Evolutionary conservation across 2,888 invertebrate genomes (phyloP).

Genomic region (Drosophila tripunctata): DNA sequence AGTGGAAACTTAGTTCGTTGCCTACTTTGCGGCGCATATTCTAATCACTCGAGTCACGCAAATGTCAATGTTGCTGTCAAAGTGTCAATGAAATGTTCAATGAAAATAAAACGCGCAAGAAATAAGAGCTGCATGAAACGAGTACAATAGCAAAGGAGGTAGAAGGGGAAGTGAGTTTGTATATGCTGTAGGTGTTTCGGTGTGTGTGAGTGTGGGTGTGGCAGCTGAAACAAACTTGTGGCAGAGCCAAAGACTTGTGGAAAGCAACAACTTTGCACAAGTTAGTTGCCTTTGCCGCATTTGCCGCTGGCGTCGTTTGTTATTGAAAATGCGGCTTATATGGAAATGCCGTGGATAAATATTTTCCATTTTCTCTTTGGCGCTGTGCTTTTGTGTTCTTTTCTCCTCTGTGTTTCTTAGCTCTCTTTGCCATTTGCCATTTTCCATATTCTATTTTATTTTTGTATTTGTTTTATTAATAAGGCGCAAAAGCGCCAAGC

Average conservation of each 20-base stretch:
- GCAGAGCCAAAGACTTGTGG: conserved; percentile 56
- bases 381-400: not conserved
- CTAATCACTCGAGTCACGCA: conserved; percentile 78
- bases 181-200: not conserved
- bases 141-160: conserved; percentile 5
- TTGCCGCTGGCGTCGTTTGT: conserved; percentile 45
- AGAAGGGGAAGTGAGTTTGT: not conserved
- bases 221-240: conserved; percentile 28
- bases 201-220: not conserved
- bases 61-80: conserved; percentile 79
- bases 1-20: conserved; percentile 43
- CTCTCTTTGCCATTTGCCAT: conserved; percentile 1
- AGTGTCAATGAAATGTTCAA: conserved; percentile 80
- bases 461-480: conserved; percentile 76
- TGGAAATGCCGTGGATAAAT: conserved; percentile 61
- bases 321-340: conserved; percentile 76
- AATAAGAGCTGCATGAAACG: conserved; percentile 41
- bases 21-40: conserved; percentile 69
- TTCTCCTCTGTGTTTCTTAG: not conserved
- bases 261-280: conserved; percentile 72
- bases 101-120: conserved; percentile 76
- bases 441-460: conserved; percentile 9
- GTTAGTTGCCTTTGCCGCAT: conserved; percentile 30
- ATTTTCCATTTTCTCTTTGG: conserved; percentile 5
- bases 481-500: conserved; percentile 52